Evolutionary conservation across 2,113 vertebrate genomes (phyloP).

Genomic region (Oceanites oceanicus): DNA sequence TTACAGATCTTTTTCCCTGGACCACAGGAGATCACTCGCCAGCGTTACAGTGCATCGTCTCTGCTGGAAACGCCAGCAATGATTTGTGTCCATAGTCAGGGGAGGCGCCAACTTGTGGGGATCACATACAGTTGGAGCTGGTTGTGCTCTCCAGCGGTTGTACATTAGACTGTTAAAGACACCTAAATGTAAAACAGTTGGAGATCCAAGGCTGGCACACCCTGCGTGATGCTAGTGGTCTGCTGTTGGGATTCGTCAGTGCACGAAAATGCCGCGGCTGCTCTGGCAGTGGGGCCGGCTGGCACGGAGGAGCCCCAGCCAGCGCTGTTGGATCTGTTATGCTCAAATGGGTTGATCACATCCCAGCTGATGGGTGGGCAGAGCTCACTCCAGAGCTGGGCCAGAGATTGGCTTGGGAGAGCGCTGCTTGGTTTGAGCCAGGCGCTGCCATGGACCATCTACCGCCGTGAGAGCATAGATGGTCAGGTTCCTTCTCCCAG

Average conservation of each 20-base stretch:
- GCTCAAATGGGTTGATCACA: background rate
- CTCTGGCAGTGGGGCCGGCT: background rate
- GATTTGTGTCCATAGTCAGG: background rate
- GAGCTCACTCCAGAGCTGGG: background rate
- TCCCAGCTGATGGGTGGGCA: background rate
- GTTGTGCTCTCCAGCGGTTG: background rate
- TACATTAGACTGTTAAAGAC: background rate
- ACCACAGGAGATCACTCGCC: background rate
- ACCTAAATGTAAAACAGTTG: background rate
- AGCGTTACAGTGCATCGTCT: background rate
- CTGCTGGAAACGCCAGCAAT: background rate
- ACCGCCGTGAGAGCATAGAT: rapidly evolving
- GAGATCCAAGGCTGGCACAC: background rate
- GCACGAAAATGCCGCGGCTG: background rate
- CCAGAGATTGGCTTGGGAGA: background rate
- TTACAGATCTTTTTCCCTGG: background rate
- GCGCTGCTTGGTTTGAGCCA: background rate
- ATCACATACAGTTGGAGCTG: rapidly evolving
- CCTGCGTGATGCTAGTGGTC: background rate
- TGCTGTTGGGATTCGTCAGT: background rate
- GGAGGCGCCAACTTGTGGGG: background rate
- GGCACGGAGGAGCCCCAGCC: background rate
- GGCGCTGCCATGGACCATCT: background rate
- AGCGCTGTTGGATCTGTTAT: background rate
- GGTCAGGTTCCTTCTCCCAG: background rate